A percentile compares a stretch with the other conserved stretches of the same genome.
These are phyloP conservation scores for Chironomus tentans DNA, from an alignment of 2,888 invertebrate genomes.

Conservation along the genomic window DNA sequence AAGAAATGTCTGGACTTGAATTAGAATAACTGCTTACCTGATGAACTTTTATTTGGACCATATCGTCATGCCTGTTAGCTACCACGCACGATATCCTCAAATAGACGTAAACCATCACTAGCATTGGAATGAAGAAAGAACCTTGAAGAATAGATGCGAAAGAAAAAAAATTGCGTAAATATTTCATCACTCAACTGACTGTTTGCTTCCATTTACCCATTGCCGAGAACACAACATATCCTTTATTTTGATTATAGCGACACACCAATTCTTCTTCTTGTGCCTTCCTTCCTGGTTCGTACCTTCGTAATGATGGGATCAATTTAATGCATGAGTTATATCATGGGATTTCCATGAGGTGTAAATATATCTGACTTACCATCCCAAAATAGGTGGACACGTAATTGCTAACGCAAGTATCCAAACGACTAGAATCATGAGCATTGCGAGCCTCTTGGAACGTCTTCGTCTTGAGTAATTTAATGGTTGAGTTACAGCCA, in stretches of 20 bases:
- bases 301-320: conserved; percentile 44
- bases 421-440: conserved; percentile 91
- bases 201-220: conserved; percentile 51
- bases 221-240: conserved; percentile 92
- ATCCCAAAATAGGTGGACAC: conserved; percentile 83
- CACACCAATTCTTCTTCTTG: conserved; percentile 52
- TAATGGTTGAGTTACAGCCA: conserved; percentile 88
- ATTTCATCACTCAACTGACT: no score
- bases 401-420: conserved; percentile 81
- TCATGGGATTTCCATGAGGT: not conserved
- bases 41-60: conserved; percentile 48
- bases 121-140: conserved; percentile 90
- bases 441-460: conserved; percentile 70
- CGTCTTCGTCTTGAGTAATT: conserved; percentile 84
- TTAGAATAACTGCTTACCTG: conserved; percentile 12
- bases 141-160: not conserved
- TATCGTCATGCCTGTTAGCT: conserved; percentile 65
- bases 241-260: conserved; percentile 81
- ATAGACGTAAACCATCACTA: conserved; percentile 94
- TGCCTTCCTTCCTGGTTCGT: conserved; percentile 58
- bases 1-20: not conserved
- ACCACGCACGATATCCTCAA: conserved; percentile 79
- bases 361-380: not conserved
- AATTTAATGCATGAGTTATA: not conserved
- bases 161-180: not conserved